A percentile compares a stretch with the other conserved stretches of the same genome.
Conservation (phyloP, 2,797 vertebrate genomes). For the Meda fulgida region DNA sequence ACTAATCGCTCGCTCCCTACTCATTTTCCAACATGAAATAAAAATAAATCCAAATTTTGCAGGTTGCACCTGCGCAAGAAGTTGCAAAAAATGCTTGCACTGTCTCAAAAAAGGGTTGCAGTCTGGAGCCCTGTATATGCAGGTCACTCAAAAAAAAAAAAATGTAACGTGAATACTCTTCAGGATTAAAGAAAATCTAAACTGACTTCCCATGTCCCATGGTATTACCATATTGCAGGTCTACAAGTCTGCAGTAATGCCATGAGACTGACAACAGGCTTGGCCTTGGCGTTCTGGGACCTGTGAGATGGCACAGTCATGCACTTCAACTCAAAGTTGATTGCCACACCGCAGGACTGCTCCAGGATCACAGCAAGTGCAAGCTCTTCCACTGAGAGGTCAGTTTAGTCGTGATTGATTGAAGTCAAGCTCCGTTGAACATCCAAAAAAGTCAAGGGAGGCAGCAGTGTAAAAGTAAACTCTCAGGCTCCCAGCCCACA, state of each 20-base stretch:
- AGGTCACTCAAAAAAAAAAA: neutral
- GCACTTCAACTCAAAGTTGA: slow-evolving; percentile 20
- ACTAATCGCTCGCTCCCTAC: neutral
- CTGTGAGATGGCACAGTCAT: slow-evolving; percentile 10
- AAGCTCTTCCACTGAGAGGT: slow-evolving; percentile 47
- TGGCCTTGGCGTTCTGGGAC: slow-evolving; percentile 18
- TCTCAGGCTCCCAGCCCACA: slow-evolving; percentile 19
- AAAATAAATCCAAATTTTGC: too few species aligned
- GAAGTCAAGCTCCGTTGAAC: slow-evolving; percentile 53
- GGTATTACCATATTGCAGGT: neutral
- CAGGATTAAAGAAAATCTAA: neutral
- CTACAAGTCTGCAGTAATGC: neutral
- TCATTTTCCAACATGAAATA: too few species aligned
- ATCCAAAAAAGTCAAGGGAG: slow-evolving; percentile 30
- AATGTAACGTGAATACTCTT: neutral
- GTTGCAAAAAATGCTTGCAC: too few species aligned
- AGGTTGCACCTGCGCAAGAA: too few species aligned
- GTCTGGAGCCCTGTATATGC: neutral
- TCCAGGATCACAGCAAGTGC: slow-evolving; percentile 34
- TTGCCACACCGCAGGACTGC: slow-evolving; percentile 1
- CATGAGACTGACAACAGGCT: slow-evolving; percentile 11
- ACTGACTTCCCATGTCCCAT: neutral
- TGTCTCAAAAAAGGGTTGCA: too few species aligned
- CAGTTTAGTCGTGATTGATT: slow-evolving; percentile 49
- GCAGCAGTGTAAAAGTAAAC: neutral